A percentile compares a stretch with the other conserved stretches of the same genome.
Conservation (phyloP, 2,113 vertebrate genomes). For the Barnardius zonarius region DNA sequence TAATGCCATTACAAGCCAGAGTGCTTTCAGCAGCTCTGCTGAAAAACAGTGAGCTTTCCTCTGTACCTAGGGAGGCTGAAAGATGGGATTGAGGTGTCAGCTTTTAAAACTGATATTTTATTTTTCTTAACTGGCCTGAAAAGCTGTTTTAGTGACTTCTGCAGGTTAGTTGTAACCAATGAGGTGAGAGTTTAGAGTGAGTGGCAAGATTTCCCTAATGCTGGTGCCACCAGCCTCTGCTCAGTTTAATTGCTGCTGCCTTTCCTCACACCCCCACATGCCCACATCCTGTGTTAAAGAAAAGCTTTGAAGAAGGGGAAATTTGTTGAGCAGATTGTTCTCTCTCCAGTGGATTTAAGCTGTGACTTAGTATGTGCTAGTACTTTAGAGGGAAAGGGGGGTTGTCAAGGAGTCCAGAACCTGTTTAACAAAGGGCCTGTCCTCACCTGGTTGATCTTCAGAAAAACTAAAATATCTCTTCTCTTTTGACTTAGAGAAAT, state of each 20-base stretch:
- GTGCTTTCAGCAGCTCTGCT: not conserved
- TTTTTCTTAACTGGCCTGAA: not conserved
- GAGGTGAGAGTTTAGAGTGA: not conserved
- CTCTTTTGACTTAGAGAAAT: not conserved
- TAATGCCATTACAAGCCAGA: not conserved
- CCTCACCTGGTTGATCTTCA: not conserved
- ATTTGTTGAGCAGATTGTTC: not conserved
- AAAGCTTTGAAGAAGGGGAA: not conserved
- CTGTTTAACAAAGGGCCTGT: not conserved
- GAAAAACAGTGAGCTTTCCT: not conserved
- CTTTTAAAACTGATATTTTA: not conserved
- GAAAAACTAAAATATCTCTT: not conserved
- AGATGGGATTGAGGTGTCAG: not conserved
- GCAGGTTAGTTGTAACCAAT: not conserved
- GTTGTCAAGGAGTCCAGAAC: not conserved
- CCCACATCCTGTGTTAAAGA: not conserved
- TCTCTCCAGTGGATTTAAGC: not conserved
- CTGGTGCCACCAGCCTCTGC: not conserved
- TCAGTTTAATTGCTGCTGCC: not conserved
- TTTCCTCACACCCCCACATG: not conserved
- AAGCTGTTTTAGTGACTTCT: not conserved
- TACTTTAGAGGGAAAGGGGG: not conserved
- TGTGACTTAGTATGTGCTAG: fast-evolving
- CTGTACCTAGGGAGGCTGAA: not conserved
- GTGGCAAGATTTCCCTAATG: not conserved